phyloP scores from a whole-genome alignment of 2,113 vertebrate species.

The Saimiri boliviensis region DNA sequence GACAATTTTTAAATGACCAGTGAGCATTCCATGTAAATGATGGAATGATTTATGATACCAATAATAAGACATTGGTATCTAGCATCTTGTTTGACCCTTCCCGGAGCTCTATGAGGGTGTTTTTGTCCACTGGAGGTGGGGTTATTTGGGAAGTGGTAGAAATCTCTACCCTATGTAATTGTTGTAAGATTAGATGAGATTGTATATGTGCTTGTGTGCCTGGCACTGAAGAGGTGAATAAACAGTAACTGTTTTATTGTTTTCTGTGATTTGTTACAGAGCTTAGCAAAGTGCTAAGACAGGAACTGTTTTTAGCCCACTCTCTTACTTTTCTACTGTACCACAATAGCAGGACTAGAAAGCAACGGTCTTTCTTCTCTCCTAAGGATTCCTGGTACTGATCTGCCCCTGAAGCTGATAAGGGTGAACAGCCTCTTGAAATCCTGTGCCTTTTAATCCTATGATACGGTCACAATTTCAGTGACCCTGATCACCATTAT shows the following conservation, averaged over 20 bases:
- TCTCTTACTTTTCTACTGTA: background rate
- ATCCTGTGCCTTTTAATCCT: constrained; percentile 23
- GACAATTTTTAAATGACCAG: background rate
- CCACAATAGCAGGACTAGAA: background rate
- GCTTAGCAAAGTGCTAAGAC: background rate
- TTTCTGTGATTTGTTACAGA: background rate
- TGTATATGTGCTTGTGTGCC: background rate
- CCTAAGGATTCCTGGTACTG: background rate
- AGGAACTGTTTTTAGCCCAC: background rate
- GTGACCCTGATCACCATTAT: constrained; percentile 41
- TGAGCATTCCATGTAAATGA: background rate
- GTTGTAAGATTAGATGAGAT: background rate
- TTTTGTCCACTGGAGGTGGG: background rate
- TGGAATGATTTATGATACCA: background rate
- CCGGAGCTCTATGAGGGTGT: background rate
- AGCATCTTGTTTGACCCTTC: background rate
- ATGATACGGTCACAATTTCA: background rate
- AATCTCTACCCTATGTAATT: background rate
- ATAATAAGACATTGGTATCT: background rate
- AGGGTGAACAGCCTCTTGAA: background rate
- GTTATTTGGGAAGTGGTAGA: background rate
- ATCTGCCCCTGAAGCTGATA: background rate
- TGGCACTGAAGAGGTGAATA: background rate
- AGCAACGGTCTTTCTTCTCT: background rate
- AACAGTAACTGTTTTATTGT: background rate